Evolutionary conservation across 2,888 invertebrate genomes (phyloP).

Genomic region (Xanthorhoe spadicearia): DNA sequence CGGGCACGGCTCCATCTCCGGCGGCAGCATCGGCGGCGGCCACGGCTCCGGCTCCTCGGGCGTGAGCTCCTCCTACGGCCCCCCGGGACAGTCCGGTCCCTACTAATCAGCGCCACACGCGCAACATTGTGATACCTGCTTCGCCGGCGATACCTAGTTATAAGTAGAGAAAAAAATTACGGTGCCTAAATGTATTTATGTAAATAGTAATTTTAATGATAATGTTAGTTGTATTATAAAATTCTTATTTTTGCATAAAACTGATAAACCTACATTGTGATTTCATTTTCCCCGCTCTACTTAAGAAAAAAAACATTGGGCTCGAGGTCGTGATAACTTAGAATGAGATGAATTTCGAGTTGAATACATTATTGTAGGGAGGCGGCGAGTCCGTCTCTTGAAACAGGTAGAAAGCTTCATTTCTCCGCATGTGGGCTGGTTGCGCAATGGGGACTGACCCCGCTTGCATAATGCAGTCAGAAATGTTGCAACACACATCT

Average conservation of each 20-base stretch:
- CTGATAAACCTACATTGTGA: conserved; percentile 62
- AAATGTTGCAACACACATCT: conserved; percentile 70
- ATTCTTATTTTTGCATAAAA: conserved; percentile 81
- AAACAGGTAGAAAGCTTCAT: conserved; percentile 75
- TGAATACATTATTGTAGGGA: conserved; percentile 15
- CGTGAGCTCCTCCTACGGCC: conserved; percentile 86
- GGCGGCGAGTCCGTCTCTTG: conserved; percentile 48
- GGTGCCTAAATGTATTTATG: conserved; percentile 86
- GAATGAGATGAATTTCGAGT: conserved; percentile 9
- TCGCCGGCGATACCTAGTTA: conserved; percentile 79
- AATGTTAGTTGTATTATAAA: conserved; percentile 82
- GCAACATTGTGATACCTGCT: conserved; percentile 81
- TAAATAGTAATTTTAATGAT: conserved; percentile 85
- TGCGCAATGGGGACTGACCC: conserved; percentile 76
- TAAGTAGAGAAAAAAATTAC: conserved; percentile 84
- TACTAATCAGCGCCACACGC: conserved; percentile 77
- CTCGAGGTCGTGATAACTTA: conserved; percentile 8
- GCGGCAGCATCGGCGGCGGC: conserved; percentile 54
- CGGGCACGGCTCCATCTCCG: conserved; percentile 41
- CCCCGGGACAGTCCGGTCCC: conserved; percentile 88
- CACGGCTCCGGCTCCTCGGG: conserved; percentile 61
- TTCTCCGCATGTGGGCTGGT: conserved; percentile 64
- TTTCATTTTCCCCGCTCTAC: conserved; percentile 37
- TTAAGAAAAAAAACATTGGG: conserved; percentile 3
- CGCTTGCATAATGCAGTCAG: conserved; percentile 73